Evolutionary conservation across 2,113 vertebrate genomes (phyloP), one percentile per base, ranked within the genome.

Genomic region (Aegotheles bennettii): DNA sequence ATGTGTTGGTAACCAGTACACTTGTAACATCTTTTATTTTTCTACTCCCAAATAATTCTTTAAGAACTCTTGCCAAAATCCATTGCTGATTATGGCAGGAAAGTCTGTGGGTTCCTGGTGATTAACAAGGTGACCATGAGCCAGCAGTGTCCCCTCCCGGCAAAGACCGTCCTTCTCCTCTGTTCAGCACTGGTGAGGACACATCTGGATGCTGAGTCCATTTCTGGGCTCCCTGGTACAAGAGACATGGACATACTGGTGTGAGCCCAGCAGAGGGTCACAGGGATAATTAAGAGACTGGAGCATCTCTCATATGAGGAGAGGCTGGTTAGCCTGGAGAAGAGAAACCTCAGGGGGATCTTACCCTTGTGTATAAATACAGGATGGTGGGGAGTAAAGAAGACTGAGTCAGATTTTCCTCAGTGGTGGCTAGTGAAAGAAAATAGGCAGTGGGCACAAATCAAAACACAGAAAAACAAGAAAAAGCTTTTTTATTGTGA

Each of bases 151-250:
- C 14, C 5, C 9, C 10, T 56, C 40, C 26, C 33, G 42, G 5
- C 7, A 76, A 91, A 80, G 48, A 16, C 16, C 3, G 8, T 43
- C 11, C 16, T 51, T 51, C 45, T 77, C 38, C 21, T 70, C 43
- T 71, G 1, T 51, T 70, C 12, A 36, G 1, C 40, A 50, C 9
- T 36, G 8, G 3, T 42, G 36, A 87, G 40, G 20, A 8, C 36
- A 19, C 2, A 1, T 28, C 12, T 65, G 11, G 33, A 42, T 60
- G 5, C 10, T 25, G 7, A 1, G 5, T 47, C n/a, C 26, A 14
- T 29, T 68, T 73, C 42, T 63, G 53, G 23, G 7, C 4, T 60
- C 13, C 15, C 6, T 10, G 20, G 3, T 29, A 63, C 12, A n/a
- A 59, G 53, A 69, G 6, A 47, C 5, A 47, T 8, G 13, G 14